phyloP scores from a whole-genome alignment of 2,888 invertebrate species.

The Erynnis tages region DNA sequence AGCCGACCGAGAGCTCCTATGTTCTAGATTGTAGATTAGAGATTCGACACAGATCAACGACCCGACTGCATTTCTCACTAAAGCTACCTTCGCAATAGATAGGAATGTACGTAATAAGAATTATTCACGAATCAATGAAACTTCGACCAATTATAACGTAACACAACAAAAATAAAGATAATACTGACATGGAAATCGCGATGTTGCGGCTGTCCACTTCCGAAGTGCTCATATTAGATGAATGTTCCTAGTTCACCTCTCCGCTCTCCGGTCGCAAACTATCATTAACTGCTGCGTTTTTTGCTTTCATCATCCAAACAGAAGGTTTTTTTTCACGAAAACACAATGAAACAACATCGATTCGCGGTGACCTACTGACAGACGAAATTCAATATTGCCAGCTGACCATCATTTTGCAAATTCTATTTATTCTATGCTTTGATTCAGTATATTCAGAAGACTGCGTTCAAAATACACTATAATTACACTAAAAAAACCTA shows the following conservation, averaged over 20 bases:
- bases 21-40: not conserved
- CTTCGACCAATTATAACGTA: constrained; percentile 36
- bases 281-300: constrained; percentile 58
- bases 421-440: too few species aligned
- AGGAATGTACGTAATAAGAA: not conserved
- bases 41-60: constrained; percentile 2
- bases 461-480: not conserved
- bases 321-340: constrained; percentile 59
- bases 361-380: constrained; percentile 41
- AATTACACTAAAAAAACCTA: too few species aligned
- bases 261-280: constrained; percentile 51
- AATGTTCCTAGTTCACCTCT: constrained; percentile 51
- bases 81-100: not conserved
- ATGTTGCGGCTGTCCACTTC: constrained; percentile 75
- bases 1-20: not conserved
- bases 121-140: constrained; percentile 31
- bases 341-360: constrained; percentile 52
- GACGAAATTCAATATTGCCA: constrained; percentile 33
- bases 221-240: constrained; percentile 67
- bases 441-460: too few species aligned
- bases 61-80: not conserved
- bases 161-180: constrained; percentile 37
- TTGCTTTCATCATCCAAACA: constrained; percentile 74
- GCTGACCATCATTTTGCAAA: not conserved
- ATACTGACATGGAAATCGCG: constrained; percentile 74